Percentiles rank a stretch among this genome's conserved stretches.
Conservation (phyloP, 2,888 invertebrate species). For the Apotomis capreana region DNA sequence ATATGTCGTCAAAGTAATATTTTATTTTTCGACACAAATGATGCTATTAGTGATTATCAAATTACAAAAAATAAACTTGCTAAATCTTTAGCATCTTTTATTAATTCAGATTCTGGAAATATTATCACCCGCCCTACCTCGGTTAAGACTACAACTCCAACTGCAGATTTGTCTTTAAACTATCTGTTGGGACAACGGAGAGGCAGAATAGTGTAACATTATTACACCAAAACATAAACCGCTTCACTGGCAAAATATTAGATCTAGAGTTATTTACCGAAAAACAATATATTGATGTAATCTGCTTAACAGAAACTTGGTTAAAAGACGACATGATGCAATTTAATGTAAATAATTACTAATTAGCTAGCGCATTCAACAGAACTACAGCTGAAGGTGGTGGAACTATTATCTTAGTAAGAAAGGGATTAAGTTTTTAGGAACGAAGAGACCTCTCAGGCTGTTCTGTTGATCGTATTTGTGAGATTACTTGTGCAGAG, state of each 20-base stretch:
- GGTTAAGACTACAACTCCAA: no score
- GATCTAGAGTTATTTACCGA: not conserved
- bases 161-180: no score
- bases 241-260: slow-evolving; percentile 2
- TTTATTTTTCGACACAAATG: not conserved
- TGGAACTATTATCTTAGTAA: not conserved
- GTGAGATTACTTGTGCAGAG: slow-evolving; percentile 1
- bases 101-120: no score
- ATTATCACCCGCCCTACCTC: no score
- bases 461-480: slow-evolving; percentile 4
- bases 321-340: not conserved
- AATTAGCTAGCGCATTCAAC: not conserved
- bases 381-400: not conserved
- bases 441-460: not conserved
- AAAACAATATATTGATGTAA: not conserved
- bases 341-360: not conserved
- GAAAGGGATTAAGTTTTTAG: not conserved
- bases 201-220: not conserved
- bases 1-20: not conserved
- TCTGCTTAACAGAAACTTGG: not conserved
- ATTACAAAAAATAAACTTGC: not conserved
- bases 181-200: no score
- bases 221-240: not conserved
- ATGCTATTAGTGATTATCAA: not conserved
- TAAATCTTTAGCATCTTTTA: no score